Evolutionary conservation across 2,888 invertebrate species (phyloP).

Genomic region (Chaetogeoica ovagalla): DNA sequence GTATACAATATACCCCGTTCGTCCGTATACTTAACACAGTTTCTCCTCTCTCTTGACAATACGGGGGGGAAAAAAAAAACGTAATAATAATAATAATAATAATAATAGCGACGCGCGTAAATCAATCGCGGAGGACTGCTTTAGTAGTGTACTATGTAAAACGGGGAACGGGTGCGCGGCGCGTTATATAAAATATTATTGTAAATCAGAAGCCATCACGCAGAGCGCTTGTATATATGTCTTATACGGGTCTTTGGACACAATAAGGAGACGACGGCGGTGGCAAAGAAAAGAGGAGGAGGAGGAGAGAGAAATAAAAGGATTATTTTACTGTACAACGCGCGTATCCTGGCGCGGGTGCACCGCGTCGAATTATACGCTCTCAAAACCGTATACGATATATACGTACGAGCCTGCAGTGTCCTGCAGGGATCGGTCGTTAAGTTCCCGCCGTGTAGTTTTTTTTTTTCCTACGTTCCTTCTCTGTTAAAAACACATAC

Average conservation of each 20-base stretch:
- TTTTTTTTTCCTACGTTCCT: background rate
- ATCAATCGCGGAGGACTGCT: no score
- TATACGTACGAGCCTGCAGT: background rate
- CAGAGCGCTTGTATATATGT: background rate
- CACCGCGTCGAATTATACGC: conserved; percentile 26
- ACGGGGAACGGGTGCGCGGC: no score
- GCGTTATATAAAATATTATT: no score
- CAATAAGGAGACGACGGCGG: no score
- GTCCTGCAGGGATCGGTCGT: conserved; percentile 24
- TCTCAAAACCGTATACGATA: background rate
- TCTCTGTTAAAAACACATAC: background rate
- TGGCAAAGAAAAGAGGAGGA: no score
- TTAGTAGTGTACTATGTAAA: no score
- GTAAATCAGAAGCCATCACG: conserved; percentile 52
- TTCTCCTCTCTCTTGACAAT: no score
- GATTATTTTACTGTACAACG: conserved; percentile 5
- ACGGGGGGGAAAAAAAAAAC: no score
- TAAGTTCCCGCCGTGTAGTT: conserved; percentile 12
- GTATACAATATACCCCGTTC: background rate
- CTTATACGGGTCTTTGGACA: no score
- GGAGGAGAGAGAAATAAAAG: conserved; percentile 11
- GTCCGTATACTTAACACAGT: background rate
- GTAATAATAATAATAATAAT: no score
- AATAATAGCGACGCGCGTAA: no score
- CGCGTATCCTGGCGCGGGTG: background rate